A percentile compares a stretch with the other conserved stretches of the same genome.
Evolutionary conservation across 2,797 vertebrate species (phyloP).

Genomic region (Rhinogobio ventralis): DNA sequence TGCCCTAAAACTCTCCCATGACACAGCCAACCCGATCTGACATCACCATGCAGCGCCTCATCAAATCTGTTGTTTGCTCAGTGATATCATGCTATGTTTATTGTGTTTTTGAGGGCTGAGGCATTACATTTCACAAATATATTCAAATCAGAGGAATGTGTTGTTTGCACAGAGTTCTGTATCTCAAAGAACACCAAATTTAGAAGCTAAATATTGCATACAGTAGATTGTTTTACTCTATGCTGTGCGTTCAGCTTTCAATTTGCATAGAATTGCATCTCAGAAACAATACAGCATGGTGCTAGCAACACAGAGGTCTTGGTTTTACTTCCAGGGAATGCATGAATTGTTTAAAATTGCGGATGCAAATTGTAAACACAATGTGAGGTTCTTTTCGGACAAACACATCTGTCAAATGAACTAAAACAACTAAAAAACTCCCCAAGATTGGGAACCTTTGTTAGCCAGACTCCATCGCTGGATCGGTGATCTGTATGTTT

Average conservation of each 20-base stretch:
- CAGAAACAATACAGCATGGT: conserved; percentile 1
- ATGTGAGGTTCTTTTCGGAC: not conserved
- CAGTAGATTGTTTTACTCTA: not conserved
- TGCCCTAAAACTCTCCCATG: conserved; percentile 56
- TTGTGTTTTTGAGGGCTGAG: not conserved
- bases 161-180: not conserved
- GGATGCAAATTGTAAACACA: not conserved
- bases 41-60: not conserved
- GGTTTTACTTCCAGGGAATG: not conserved
- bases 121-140: not conserved
- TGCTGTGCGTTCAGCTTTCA: not conserved
- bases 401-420: not conserved
- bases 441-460: not conserved
- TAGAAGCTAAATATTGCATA: not conserved
- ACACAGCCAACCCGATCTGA: conserved; percentile 32
- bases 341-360: conserved; percentile 17
- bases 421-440: not conserved
- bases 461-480: not conserved
- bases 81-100: not conserved
- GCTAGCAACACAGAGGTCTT: not conserved
- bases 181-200: not conserved
- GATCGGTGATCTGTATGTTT: not conserved
- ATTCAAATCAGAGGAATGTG: not conserved
- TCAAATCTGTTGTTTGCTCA: not conserved
- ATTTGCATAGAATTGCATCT: not conserved